Percentiles rank a stretch among this genome's conserved stretches.
These are phyloP conservation scores for Periophthalmus magnuspinnatus DNA, from an alignment of 2,797 vertebrate genomes.

Conservation along the genomic window DNA sequence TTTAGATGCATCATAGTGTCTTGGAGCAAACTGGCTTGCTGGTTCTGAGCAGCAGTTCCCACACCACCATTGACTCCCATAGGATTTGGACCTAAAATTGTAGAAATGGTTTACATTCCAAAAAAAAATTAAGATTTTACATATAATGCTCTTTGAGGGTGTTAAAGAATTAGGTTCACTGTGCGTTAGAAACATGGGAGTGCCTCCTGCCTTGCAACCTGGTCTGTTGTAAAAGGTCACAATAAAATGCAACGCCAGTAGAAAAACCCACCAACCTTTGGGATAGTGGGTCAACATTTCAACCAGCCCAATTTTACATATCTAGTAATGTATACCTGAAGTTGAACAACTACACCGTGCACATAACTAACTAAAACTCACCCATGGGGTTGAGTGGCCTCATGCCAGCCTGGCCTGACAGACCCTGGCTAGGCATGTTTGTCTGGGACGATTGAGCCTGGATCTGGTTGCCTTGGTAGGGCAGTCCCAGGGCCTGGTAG, in stretches of 20 bases:
- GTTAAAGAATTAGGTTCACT: no score
- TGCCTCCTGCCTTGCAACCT: neutral
- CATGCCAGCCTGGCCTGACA: conserved; percentile 80
- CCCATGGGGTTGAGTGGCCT: conserved; percentile 88
- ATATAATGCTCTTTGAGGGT: no score
- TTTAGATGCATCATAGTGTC: conserved; percentile 93
- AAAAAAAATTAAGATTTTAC: neutral
- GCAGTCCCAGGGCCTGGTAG: conserved; percentile 94
- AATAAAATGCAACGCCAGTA: neutral
- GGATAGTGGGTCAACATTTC: neutral
- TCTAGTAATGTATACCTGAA: neutral
- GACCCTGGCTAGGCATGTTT: conserved; percentile 84
- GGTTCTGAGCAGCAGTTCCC: conserved; percentile 77
- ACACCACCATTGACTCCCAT: conserved; percentile 95
- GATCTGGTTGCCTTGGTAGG: conserved; percentile 96
- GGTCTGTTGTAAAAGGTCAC: neutral
- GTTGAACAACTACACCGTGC: neutral
- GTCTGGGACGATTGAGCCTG: conserved; percentile 82
- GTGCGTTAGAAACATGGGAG: neutral
- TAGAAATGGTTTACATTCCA: neutral
- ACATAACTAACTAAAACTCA: conserved; percentile 69
- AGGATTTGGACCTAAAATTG: conserved; percentile 78
- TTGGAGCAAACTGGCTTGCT: conserved; percentile 84
- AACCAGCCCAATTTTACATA: neutral
- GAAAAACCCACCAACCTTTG: neutral